A percentile compares a stretch with the other conserved stretches of the same genome.
phyloP scores from a whole-genome alignment of 2,888 invertebrate genomes.

The Smittia sp. region DNA sequence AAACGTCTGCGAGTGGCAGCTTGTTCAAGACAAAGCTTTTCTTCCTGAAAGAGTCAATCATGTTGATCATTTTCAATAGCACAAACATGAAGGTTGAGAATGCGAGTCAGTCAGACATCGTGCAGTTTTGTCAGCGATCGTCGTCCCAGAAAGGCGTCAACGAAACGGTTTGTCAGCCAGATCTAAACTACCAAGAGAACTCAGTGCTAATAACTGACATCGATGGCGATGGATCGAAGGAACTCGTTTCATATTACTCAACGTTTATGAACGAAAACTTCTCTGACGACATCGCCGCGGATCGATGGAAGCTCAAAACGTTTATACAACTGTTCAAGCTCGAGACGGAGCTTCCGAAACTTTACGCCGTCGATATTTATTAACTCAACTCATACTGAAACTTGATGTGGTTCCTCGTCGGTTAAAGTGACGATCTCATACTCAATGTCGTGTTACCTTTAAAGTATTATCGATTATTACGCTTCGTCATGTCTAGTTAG shows the following conservation, averaged over 20 bases:
- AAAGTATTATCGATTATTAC: background rate
- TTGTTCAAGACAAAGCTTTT: constrained; percentile 50
- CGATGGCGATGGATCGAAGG: constrained; percentile 72
- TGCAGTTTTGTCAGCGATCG: constrained; percentile 63
- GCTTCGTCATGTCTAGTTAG: background rate
- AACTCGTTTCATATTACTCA: constrained; percentile 73
- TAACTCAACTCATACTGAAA: background rate
- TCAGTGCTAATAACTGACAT: constrained; percentile 72
- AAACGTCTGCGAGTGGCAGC: constrained; percentile 42
- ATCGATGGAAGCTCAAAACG: constrained; percentile 64
- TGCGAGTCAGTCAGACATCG: constrained; percentile 73
- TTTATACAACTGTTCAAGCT: constrained; percentile 67
- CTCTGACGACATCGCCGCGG: constrained; percentile 48
- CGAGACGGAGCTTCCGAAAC: constrained; percentile 69
- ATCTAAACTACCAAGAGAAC: constrained; percentile 68
- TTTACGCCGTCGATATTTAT: constrained; percentile 55
- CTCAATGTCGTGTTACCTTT: background rate
- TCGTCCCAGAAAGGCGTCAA: constrained; percentile 45
- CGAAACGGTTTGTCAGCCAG: constrained; percentile 66
- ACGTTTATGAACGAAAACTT: constrained; percentile 57
- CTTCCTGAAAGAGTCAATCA: constrained; percentile 68
- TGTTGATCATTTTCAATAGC: constrained; percentile 75
- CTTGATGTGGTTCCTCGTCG: background rate
- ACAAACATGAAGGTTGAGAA: constrained; percentile 70
- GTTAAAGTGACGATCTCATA: background rate